Base-by-base conservation (phyloP, 2,797 vertebrate genomes). In the Syngnathus acus region DNA sequence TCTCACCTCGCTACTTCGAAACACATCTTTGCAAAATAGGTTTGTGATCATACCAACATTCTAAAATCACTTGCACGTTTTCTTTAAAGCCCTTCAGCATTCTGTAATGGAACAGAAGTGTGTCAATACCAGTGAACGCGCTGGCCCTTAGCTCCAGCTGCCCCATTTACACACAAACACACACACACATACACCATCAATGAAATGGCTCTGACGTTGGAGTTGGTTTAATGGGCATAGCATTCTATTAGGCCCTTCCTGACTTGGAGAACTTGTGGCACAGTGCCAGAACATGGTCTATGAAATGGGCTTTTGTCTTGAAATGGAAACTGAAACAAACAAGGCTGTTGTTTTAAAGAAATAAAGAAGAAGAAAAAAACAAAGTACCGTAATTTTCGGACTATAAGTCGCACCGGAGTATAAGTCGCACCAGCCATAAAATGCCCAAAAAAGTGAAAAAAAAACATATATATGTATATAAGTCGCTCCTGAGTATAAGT, bases 211-310 rank as follows among this genome's bases (percentile, higher is more conserved):
- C 19, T 9, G 45, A 5, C 6, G 21, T 11, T 45, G 21, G 39
- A 62, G 60, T 62, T 62, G 40, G 40, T 21, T 42, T 62, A 62
- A 62, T 43, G 60, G 40, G 21, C 42, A 26, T 8, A 23, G 37
- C 21, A 17, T 43, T 62, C 60, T 62, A 26, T 45, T 62, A 45
- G 42, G 60, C 3, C 60, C n/a, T 45, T 62, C 42, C 21, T 17
- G 60, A 45, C 60, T 62, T 13, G 1, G 40, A 45, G 42, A 62
- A 45, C 21, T 6, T 45, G 42, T 45, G 59, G 59, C 59, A 42
- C 39, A 14, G 59, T 61, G 39, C 59, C 59, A 61, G 19, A 19
- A 5, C 11, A 40, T 21, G 2, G 37, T 39, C 57, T 59, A 17
- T 59, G n/a, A 21, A 59, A 59, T 40, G 11, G 23, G 37, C 37